phyloP scores from a whole-genome alignment of 2,113 vertebrate species.

The Eubucco bourcierii region DNA sequence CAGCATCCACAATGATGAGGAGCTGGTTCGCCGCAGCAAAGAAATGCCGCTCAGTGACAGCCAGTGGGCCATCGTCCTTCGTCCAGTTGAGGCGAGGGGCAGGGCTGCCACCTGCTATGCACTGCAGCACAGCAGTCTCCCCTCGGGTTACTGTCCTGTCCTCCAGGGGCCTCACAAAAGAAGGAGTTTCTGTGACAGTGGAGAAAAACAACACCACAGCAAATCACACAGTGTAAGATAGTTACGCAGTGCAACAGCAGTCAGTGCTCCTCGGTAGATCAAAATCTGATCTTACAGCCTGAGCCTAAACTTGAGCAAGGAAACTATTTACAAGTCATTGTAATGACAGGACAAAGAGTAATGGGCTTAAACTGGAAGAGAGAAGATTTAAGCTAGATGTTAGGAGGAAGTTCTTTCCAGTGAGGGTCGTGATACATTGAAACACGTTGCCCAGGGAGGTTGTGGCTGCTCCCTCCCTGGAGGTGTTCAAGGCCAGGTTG shows the following conservation, averaged over 20 bases:
- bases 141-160: slow-evolving; percentile 81
- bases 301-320: neutral
- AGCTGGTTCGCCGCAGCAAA: slow-evolving; percentile 85
- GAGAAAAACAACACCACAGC: neutral
- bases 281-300: neutral
- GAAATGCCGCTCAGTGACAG: slow-evolving; percentile 81
- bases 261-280: neutral
- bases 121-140: slow-evolving; percentile 82
- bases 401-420: too few species aligned
- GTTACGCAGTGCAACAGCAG: neutral
- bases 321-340: neutral
- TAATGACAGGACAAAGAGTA: too few species aligned
- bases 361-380: too few species aligned
- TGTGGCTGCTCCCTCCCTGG: too few species aligned
- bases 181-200: slow-evolving; percentile 80
- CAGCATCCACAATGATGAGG: slow-evolving; percentile 82
- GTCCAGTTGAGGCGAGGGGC: slow-evolving; percentile 85
- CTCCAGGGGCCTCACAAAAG: slow-evolving; percentile 80
- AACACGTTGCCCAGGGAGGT: too few species aligned
- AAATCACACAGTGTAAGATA: neutral
- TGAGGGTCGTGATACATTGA: too few species aligned
- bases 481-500: too few species aligned
- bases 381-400: too few species aligned
- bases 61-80: slow-evolving; percentile 79
- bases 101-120: slow-evolving; percentile 84